A percentile compares a stretch with the other conserved stretches of the same genome.
Evolutionary conservation across 2,113 vertebrate genomes (phyloP).

Genomic region (Poeciliopsis retropinna): DNA sequence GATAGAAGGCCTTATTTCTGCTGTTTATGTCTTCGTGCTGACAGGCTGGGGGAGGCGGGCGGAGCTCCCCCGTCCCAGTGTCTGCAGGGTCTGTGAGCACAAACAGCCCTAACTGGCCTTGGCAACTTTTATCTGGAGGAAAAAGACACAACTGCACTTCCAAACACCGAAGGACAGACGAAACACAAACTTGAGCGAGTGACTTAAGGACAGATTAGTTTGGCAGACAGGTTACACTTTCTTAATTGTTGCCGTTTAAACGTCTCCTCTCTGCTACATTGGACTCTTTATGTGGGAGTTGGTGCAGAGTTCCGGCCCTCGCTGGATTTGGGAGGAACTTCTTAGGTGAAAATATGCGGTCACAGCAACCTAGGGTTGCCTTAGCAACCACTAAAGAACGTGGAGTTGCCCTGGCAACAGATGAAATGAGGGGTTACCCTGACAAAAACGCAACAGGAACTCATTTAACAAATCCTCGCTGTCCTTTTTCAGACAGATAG

Average conservation of each 20-base stretch:
- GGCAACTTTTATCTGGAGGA: slow-evolving; percentile 73
- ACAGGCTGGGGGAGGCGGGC: slow-evolving; percentile 62
- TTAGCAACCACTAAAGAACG: slow-evolving; percentile 68
- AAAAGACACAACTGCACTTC: slow-evolving; percentile 70
- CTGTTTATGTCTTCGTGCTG: not conserved
- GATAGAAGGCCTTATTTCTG: not conserved
- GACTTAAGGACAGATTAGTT: not conserved
- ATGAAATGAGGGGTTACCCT: slow-evolving; percentile 78
- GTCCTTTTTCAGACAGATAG: slow-evolving; percentile 71
- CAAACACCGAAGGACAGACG: slow-evolving; percentile 71
- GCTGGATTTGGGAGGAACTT: slow-evolving; percentile 76
- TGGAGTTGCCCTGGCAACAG: slow-evolving; percentile 74
- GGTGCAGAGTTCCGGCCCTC: slow-evolving; percentile 60
- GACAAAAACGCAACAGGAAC: slow-evolving; percentile 74
- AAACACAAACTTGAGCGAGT: slow-evolving; percentile 71
- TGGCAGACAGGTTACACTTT: not conserved
- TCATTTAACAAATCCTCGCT: slow-evolving; percentile 68
- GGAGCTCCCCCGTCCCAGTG: slow-evolving; percentile 59
- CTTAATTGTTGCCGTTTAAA: not conserved
- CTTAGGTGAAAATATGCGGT: slow-evolving; percentile 62
- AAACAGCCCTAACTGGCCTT: slow-evolving; percentile 73
- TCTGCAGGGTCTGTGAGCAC: slow-evolving; percentile 69
- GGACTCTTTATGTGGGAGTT: slow-evolving; percentile 59
- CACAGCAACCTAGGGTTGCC: slow-evolving; percentile 76
- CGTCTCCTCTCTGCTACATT: slow-evolving; percentile 53